Conservation (phyloP, 2,888 invertebrate species). For the Phyto melanocephala region DNA sequence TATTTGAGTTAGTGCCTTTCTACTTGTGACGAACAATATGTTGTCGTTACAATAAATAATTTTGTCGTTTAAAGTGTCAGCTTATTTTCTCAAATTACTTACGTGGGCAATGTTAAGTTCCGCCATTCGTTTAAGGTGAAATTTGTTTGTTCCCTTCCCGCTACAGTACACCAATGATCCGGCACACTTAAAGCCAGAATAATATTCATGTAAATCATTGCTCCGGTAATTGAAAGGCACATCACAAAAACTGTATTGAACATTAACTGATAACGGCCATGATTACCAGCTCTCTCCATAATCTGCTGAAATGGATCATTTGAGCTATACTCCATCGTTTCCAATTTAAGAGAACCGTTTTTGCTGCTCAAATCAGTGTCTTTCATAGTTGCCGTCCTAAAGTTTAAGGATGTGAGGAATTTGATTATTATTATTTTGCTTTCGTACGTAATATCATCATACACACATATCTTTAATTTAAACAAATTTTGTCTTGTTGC, state of each 20-base stretch:
- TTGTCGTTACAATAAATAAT: too few relatives aligned
- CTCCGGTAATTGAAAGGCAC: slow-evolving; percentile 78
- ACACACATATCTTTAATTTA: too few relatives aligned
- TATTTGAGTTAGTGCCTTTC: too few relatives aligned
- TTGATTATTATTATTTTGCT: too few relatives aligned
- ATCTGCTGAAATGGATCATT: slow-evolving; percentile 80
- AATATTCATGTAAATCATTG: slow-evolving; percentile 80
- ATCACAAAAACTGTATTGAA: slow-evolving; percentile 80
- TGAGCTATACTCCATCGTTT: not conserved
- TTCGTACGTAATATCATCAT: too few relatives aligned
- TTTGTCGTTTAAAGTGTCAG: too few relatives aligned
- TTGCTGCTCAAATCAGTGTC: not conserved
- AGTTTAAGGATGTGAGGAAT: too few relatives aligned
- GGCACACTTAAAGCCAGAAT: slow-evolving; percentile 81
- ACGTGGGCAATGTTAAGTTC: slow-evolving; percentile 80
- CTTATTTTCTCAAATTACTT: slow-evolving; percentile 64
- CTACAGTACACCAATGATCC: slow-evolving; percentile 82
- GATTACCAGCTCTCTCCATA: slow-evolving; percentile 80
- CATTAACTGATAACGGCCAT: slow-evolving; percentile 80
- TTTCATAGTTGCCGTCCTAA: slow-evolving; percentile 25
- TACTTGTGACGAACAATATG: too few relatives aligned
- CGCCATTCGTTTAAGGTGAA: slow-evolving; percentile 80
- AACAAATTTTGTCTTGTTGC: too few relatives aligned
- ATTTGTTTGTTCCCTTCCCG: slow-evolving; percentile 79
- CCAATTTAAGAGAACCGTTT: slow-evolving; percentile 1